Evolutionary conservation across 2,797 vertebrate species (phyloP).

Genomic region (Austrolebias charrua): DNA sequence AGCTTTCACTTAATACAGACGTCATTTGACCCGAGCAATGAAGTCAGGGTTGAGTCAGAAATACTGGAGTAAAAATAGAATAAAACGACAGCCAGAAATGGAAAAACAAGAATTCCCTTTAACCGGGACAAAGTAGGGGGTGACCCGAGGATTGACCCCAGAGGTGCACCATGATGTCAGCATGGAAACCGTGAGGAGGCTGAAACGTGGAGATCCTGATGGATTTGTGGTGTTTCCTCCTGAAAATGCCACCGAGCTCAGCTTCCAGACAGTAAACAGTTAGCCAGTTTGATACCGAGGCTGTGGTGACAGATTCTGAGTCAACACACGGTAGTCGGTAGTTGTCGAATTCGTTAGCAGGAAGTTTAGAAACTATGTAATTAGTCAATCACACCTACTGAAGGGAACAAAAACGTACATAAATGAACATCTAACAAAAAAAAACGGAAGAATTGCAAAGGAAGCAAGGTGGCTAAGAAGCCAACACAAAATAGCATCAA

Average conservation of each 20-base stretch:
- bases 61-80: slow-evolving; percentile 18
- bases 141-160: no score
- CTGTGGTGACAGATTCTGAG: background rate
- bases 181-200: slow-evolving; percentile 26
- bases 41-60: slow-evolving; percentile 52
- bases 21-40: background rate
- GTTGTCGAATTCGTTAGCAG: no score
- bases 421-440: no score
- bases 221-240: background rate
- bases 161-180: no score
- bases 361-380: no score
- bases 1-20: slow-evolving; percentile 26
- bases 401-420: no score
- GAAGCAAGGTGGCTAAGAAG: no score
- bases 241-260: slow-evolving; percentile 10
- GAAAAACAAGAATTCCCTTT: slow-evolving; percentile 36
- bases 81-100: slow-evolving; percentile 14
- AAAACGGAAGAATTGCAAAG: no score
- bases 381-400: no score
- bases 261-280: background rate
- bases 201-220: background rate
- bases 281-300: background rate
- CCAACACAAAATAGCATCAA: no score
- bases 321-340: no score
- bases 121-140: background rate